These are phyloP conservation scores for Lucilia sericata DNA, from an alignment of 1,140 invertebrate species.

Conservation along the genomic window DNA sequence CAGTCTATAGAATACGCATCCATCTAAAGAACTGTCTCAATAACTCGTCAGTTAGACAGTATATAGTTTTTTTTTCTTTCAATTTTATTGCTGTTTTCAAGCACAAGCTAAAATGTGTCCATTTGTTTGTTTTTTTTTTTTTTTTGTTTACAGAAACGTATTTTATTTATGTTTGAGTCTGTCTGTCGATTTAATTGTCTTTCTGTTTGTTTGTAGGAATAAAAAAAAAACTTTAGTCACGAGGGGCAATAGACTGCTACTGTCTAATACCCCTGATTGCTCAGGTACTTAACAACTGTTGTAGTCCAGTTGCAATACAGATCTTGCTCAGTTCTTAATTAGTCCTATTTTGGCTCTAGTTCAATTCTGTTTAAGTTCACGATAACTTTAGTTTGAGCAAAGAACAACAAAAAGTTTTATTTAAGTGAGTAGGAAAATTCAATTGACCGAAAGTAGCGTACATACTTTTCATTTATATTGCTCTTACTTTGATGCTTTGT, in stretches of 20 bases:
- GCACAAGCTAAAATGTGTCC: neutral
- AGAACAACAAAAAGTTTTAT: no score
- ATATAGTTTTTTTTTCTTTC: neutral
- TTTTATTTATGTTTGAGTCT: neutral
- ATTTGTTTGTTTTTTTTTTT: neutral
- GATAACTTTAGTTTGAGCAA: no score
- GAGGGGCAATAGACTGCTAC: no score
- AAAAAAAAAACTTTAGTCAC: no score
- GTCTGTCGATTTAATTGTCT: slow-evolving; percentile 20
- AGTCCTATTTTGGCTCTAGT: no score
- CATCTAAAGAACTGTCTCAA: slow-evolving; percentile 23
- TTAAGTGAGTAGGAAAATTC: no score
- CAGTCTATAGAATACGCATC: slow-evolving; percentile 23
- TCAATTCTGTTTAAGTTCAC: no score
- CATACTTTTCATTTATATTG: neutral
- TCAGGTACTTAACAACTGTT: no score
- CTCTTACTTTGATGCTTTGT: neutral
- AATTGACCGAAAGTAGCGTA: no score
- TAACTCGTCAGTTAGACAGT: neutral
- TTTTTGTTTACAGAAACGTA: neutral
- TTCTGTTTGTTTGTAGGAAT: neutral
- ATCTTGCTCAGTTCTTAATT: no score
- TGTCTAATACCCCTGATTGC: no score
- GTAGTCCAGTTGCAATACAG: no score
- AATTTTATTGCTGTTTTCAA: neutral